A percentile compares a stretch with the other conserved stretches of the same genome.
Conservation (phyloP, 2,113 vertebrate genomes). For the Peromyscus leucopus region DNA sequence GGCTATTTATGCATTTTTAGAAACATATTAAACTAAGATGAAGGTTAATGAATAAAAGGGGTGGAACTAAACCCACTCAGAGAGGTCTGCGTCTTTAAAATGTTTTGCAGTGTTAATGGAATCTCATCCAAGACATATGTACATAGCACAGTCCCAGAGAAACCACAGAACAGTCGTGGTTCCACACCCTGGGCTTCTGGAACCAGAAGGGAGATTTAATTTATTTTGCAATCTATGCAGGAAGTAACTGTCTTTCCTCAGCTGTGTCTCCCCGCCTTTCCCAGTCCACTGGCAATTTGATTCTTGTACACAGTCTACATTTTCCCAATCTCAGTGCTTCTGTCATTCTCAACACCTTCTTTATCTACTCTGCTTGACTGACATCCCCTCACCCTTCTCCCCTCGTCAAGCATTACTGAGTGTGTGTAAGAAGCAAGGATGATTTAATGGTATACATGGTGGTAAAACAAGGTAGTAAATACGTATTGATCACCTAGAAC, state of each 20-base stretch:
- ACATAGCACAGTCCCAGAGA: not conserved
- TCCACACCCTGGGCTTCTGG: not conserved
- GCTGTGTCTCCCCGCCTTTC: not conserved
- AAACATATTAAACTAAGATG: not conserved
- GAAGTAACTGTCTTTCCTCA: not conserved
- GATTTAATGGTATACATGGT: not conserved
- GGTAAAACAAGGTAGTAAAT: not conserved
- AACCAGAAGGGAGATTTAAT: not conserved
- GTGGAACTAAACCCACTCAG: not conserved
- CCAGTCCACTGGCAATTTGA: not conserved
- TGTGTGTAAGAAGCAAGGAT: not conserved
- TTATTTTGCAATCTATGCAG: not conserved
- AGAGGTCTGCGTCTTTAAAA: not conserved
- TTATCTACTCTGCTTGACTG: not conserved
- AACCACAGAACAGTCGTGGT: not conserved
- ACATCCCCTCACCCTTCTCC: not conserved
- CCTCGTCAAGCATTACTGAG: not conserved
- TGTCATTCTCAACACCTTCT: not conserved
- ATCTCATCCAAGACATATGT: not conserved
- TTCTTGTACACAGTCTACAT: not conserved
- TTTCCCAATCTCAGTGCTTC: not conserved
- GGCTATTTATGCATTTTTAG: not conserved
- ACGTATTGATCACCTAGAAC: not conserved
- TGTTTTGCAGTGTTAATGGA: not conserved
- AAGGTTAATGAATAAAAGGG: not conserved